Evolutionary conservation across 2,797 vertebrate genomes (phyloP), one percentile per base, ranked within the genome.

Genomic region (Phataginus tetradactyla): DNA sequence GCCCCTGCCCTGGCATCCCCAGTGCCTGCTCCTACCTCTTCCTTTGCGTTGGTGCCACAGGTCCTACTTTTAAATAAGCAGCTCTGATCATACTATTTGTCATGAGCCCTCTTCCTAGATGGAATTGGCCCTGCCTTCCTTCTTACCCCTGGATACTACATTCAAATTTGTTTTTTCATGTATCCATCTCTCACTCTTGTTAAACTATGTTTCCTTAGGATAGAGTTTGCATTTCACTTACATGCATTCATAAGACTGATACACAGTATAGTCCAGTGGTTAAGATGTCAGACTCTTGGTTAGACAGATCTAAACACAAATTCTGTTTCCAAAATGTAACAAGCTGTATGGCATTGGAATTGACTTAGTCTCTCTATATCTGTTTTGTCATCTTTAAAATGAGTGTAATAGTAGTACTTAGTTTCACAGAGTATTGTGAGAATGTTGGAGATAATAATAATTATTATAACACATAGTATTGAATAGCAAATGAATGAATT

Each of bases 1-100:
- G 59, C 17, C 53, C 51, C 21, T 20, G 32, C 18, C 32, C 53
- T 51, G 27, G 12, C 21, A 6, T 55, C 45, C 12, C 57, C 42
- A 37, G 39, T 32, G 6, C 49, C 2, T 10, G 2, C 27, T 77
- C 34, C 25, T 29, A n/a, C 13, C 27, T 57, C 15, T 29, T 71
- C 13, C 61, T 83, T 81, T 32, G 15, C 27, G 53, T 34, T 20
- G 10, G 51, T 64, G 45, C 55, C 71, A n/a, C 15, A 34, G 14
- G 74, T 75, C 29, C 90, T 72, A 77, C 51, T 77, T 85, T 51
- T 7, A 90, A 94, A 68, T 86, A 69, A 55, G 51, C 59, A 90
- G 66, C 78, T 71, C n/a, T 23, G 57, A 18, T 68, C 49, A 42
- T 91, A 23, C 51, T 85, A 9, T 21, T 61, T 66, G 27, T 32